A percentile compares a stretch with the other conserved stretches of the same genome.
phyloP scores from a whole-genome alignment of 2,113 vertebrate genomes.

The Tyto alba region DNA sequence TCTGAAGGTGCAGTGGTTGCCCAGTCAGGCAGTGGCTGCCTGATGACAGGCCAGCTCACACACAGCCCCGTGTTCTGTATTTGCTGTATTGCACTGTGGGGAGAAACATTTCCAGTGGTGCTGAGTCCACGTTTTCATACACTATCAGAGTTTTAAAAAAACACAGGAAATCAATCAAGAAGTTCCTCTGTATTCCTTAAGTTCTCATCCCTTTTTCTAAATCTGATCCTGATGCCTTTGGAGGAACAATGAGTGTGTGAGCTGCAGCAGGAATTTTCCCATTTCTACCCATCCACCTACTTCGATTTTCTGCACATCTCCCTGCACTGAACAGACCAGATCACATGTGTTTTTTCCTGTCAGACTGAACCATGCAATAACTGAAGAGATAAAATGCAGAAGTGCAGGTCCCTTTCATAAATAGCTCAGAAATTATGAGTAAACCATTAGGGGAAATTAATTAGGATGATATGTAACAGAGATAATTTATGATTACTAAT shows the following conservation, averaged over 20 bases:
- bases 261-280: not conserved
- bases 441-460: not conserved
- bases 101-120: not conserved
- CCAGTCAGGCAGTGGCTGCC: too few relatives aligned
- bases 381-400: not conserved
- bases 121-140: not conserved
- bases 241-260: not conserved
- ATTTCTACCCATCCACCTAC: not conserved
- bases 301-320: not conserved
- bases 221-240: not conserved
- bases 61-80: not conserved
- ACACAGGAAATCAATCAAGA: accelerated
- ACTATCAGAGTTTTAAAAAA: not conserved
- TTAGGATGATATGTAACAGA: not conserved
- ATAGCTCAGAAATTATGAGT: not conserved
- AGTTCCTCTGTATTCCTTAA: not conserved
- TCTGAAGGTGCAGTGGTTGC: not conserved
- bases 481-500: not conserved
- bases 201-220: not conserved
- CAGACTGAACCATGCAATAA: not conserved
- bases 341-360: accelerated
- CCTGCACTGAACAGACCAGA: not conserved
- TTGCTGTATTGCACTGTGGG: not conserved
- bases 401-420: not conserved
- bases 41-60: not conserved